Evolutionary conservation across 2,797 vertebrate genomes (phyloP), one percentile per base, ranked within the genome.

Genomic region (Myotis pilosus): DNA sequence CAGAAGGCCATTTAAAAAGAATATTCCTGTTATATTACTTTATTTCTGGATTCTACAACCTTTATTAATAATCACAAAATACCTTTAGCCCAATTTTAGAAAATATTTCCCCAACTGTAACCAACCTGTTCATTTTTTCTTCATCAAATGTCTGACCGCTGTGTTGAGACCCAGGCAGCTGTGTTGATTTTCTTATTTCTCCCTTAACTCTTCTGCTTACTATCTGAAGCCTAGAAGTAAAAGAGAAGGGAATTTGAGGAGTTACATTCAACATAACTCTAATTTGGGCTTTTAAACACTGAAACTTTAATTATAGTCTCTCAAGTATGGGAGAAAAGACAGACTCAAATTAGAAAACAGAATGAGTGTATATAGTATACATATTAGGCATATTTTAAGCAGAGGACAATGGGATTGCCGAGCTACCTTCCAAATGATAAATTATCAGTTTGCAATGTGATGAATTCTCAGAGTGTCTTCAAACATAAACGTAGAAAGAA

Each of bases 401-500:
- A 68, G 51, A 75, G n/a, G 44, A 55, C 8, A 66, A 49, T 78
- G 19, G 1, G 2, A 51, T 53, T 81, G 57, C 44, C 51, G 47
- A 82, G 57, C 38, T 75, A n/a, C 1, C 38, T 91, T 92, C 33
- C 66, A 51, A 95, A 92, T 83, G 75, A 89, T 44, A n/a, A 49
- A 88, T 92, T 83, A 85, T 83, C 60, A 62, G 12, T 86, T 72
- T 53, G 51, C 92, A 95, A 87, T 85, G n/a, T 95, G 85, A 86
- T 71, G 47, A 94, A 91, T 83, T 96, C 76, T 36, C 64, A 91
- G 75, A 5, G 9, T 91, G 83, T 49, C 8, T 68, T 90, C 57
- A 62, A 41, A 69, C 19, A 76, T 78, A 96, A 86, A 92, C 49
- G 82, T 44, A 86, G 92, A 94, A 92, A 93, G 69, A 96, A 86